Conservation (phyloP, 2,113 vertebrate genomes). For the Crocuta crocuta region DNA sequence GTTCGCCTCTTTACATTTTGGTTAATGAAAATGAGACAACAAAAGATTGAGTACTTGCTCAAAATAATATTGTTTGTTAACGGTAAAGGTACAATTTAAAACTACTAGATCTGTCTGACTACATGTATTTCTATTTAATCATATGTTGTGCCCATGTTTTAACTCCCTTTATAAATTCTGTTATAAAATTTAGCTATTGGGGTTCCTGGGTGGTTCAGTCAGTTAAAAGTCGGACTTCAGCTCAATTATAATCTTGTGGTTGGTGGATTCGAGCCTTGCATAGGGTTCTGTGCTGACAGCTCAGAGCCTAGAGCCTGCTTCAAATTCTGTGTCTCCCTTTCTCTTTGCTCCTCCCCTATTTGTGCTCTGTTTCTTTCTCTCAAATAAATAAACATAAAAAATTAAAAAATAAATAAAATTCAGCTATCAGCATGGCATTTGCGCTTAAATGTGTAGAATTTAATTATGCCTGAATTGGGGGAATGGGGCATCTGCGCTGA, state of each 20-base stretch:
- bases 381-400: too few species aligned
- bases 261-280: too few species aligned
- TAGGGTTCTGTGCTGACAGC: too few species aligned
- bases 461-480: not conserved
- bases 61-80: not conserved
- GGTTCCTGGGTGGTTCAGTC: too few species aligned
- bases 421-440: not conserved
- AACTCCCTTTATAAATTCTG: not conserved
- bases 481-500: not conserved
- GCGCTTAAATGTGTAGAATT: not conserved
- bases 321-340: too few species aligned
- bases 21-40: not conserved
- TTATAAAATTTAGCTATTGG: not conserved
- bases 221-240: too few species aligned
- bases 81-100: not conserved
- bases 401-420: not conserved
- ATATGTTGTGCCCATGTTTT: not conserved
- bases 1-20: not conserved
- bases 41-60: not conserved
- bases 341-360: too few species aligned
- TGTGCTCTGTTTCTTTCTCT: too few species aligned
- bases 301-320: too few species aligned
- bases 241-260: too few species aligned
- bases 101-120: not conserved
- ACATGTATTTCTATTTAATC: not conserved